phyloP scores from a whole-genome alignment of 2,113 vertebrate species.

The Leucosticte australis region DNA sequence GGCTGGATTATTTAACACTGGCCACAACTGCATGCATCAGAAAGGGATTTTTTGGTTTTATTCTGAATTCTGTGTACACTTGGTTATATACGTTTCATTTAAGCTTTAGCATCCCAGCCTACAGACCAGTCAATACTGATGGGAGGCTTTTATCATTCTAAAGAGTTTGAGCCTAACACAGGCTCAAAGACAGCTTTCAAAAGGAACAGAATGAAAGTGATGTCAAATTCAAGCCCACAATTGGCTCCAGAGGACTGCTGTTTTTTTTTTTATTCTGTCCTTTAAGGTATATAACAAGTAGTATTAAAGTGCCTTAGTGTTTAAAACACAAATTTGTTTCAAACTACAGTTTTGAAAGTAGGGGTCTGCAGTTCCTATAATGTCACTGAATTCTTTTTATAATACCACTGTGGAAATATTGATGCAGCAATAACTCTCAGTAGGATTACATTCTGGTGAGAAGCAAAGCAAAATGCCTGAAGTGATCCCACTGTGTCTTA shows the following conservation, averaged over 20 bases:
- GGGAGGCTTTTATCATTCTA: conserved; percentile 66
- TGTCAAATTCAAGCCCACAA: conserved; percentile 70
- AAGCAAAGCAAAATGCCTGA: conserved; percentile 51
- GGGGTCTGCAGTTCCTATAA: not conserved
- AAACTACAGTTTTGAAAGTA: conserved; percentile 57
- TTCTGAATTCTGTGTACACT: not conserved
- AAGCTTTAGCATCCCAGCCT: conserved; percentile 33
- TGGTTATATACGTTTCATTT: not conserved
- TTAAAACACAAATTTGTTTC: conserved; percentile 73
- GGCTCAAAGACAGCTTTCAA: conserved; percentile 72
- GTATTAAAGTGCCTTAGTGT: conserved; percentile 63
- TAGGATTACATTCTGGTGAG: conserved; percentile 58
- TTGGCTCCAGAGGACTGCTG: conserved; percentile 53
- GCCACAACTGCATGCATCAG: not conserved
- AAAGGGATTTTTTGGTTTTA: not conserved
- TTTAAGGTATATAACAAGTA: conserved; percentile 62
- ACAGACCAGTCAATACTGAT: conserved; percentile 48
- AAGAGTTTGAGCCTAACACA: conserved; percentile 45
- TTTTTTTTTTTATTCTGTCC: not conserved
- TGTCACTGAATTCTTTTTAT: conserved; percentile 30
- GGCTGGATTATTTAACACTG: not conserved
- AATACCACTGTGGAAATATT: not conserved
- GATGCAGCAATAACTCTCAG: conserved; percentile 22
- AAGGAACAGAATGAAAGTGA: conserved; percentile 72
- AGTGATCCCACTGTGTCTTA: conserved; percentile 53